Conservation (phyloP, 2,888 invertebrate genomes). For the Siphonodentalium dalli region DNA sequence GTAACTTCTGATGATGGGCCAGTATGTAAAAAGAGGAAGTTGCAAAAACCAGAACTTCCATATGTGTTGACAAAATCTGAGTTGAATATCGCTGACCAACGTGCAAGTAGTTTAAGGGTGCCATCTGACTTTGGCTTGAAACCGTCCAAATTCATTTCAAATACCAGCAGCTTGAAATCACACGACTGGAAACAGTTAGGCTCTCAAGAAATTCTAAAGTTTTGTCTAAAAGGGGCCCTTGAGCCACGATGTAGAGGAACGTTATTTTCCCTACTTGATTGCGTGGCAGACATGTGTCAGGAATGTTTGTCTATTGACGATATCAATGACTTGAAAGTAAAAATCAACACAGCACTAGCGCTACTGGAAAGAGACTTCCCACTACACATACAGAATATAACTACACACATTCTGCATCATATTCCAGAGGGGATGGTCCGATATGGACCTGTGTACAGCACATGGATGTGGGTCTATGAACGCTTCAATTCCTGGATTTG, state of each 20-base stretch:
- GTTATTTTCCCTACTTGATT: slow-evolving; percentile 8
- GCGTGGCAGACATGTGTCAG: slow-evolving; percentile 1
- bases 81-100: neutral
- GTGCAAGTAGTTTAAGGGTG: neutral
- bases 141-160: neutral
- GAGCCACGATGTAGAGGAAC: neutral
- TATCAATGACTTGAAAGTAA: neutral
- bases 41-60: neutral
- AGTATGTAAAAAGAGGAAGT: neutral
- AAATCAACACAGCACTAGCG: slow-evolving; percentile 4
- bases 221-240: neutral
- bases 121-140: slow-evolving; percentile 5
- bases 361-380: slow-evolving; percentile 6
- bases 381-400: too few species aligned
- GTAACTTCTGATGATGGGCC: neutral
- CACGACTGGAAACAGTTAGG: slow-evolving; percentile 7
- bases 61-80: neutral
- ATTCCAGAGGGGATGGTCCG: neutral
- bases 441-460: slow-evolving; percentile 9
- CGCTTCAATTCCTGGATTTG: slow-evolving; percentile 12
- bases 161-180: neutral
- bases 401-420: neutral
- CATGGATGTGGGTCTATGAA: slow-evolving; percentile 12
- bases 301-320: neutral
- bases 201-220: neutral